Evolutionary conservation across 2,888 invertebrate species (phyloP), one percentile per base, ranked within the genome.

Genomic region (Philopedon plagiatum): DNA sequence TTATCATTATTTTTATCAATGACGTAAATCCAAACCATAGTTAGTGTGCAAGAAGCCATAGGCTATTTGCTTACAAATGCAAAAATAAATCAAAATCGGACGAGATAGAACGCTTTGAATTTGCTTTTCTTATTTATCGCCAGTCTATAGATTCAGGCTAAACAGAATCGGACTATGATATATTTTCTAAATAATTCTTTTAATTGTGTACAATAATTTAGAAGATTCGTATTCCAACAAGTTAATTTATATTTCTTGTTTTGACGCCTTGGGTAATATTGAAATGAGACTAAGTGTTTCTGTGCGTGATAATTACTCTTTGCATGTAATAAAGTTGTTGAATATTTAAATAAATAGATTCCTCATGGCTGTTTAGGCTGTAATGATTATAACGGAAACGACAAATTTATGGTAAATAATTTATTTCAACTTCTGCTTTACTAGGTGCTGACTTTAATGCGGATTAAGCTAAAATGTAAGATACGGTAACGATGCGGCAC

Each of bases 1-100:
- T 23, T 60, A 60, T 60, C 60, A 44, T 21, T 1, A 29, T 44
- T 60, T 60, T 46, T 61, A 61, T 46, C 41, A 46, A 9, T 26
- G 32, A 46, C 46, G 61, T 61, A 61, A 61, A 61, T 61, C 61
- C 44, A 58, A 19, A 26, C 18, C 46, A 61, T 32, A 18, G 44
- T 61, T 46, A 61, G 32, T 61, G 46, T 18, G 32, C 46, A 61
- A 41, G 29, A 29, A 19, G 51, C 67, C 51, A 13, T 34, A 51
- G 60, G 60, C 51, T 51, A 49, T 46, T 49, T 67, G 37, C 39
- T 67, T 67, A 66, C 58, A 58, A 49, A 67, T 49, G 60, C 67
- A 67, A 67, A 67, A 67, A 67, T 67, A 67, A 67, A 60, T 67
- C 60, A 67, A 34, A 51, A 60, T 67, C 39, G 44, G 29, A 15